Conservation (phyloP, 2,888 invertebrate genomes). For the Drosophila villosipedis region DNA sequence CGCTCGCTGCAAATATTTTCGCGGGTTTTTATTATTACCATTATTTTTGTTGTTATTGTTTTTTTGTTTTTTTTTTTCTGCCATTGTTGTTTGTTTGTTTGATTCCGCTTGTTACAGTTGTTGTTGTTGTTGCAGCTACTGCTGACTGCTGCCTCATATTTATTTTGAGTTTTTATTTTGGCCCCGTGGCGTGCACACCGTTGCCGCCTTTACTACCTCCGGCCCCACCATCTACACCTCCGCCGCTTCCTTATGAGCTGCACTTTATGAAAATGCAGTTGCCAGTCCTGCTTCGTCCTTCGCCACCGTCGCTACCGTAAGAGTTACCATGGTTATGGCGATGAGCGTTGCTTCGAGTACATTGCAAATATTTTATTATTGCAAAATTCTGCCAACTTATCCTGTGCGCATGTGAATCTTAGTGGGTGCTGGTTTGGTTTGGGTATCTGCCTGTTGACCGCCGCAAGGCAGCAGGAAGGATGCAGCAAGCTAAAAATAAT, state of each 20-base stretch:
- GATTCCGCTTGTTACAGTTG: constrained; percentile 55
- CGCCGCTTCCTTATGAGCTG: constrained; percentile 66
- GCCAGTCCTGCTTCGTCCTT: constrained; percentile 31
- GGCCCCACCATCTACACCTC: constrained; percentile 1
- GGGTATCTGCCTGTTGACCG: constrained; percentile 37
- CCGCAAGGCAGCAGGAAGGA: constrained; percentile 70
- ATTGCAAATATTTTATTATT: constrained; percentile 83
- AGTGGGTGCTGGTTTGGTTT: not conserved
- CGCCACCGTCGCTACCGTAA: constrained; percentile 17
- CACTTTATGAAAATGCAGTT: constrained; percentile 80
- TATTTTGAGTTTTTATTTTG: constrained; percentile 71
- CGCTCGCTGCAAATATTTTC: constrained; percentile 81
- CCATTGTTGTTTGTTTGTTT: constrained; percentile 70
- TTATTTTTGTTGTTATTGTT: constrained; percentile 34
- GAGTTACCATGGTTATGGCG: constrained; percentile 23
- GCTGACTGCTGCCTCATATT: constrained; percentile 68
- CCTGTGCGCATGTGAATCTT: constrained; percentile 72
- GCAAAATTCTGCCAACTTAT: constrained; percentile 82
- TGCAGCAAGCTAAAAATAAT: constrained; percentile 81
- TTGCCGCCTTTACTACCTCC: constrained; percentile 13
- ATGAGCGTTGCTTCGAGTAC: constrained; percentile 66
- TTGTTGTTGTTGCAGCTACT: constrained; percentile 37
- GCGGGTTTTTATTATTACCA: constrained; percentile 78
- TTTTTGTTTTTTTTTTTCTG: constrained; percentile 7
- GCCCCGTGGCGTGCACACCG: constrained; percentile 51